These are phyloP conservation scores for Drosophila paulistorum DNA, from an alignment of 1,140 invertebrate genomes.

Conservation along the genomic window DNA sequence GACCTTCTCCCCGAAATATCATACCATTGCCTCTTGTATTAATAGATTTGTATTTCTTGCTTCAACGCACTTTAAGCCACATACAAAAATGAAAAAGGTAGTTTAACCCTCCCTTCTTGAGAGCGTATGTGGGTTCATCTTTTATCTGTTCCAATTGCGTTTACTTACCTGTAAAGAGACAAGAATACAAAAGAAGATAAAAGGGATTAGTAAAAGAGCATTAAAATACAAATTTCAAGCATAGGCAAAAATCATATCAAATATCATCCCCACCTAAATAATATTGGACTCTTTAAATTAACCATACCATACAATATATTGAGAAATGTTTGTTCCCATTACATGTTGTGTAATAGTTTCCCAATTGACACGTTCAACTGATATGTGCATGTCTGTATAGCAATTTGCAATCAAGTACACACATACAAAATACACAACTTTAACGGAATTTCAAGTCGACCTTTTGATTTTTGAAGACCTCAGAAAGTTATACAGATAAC, in stretches of 20 bases:
- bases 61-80: conserved; percentile 3
- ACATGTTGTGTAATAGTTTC: not conserved
- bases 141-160: conserved; percentile 50
- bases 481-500: not conserved
- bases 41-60: conserved; percentile 15
- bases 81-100: not conserved
- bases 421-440: not conserved
- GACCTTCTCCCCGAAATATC: not conserved
- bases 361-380: not conserved
- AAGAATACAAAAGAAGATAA: conserved; percentile 34
- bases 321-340: no score
- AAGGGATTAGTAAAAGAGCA: conserved; percentile 9
- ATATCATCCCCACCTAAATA: not conserved
- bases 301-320: no score
- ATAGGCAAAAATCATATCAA: conserved; percentile 13
- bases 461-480: conserved; percentile 1
- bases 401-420: not conserved
- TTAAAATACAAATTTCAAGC: not conserved
- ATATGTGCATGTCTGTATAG: not conserved
- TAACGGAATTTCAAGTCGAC: not conserved
- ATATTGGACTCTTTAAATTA: not conserved
- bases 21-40: not conserved
- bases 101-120: not conserved
- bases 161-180: conserved; percentile 71
- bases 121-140: conserved; percentile 6